These are phyloP conservation scores for Regulus satrapa DNA, from an alignment of 2,113 vertebrate species.

Conservation along the genomic window DNA sequence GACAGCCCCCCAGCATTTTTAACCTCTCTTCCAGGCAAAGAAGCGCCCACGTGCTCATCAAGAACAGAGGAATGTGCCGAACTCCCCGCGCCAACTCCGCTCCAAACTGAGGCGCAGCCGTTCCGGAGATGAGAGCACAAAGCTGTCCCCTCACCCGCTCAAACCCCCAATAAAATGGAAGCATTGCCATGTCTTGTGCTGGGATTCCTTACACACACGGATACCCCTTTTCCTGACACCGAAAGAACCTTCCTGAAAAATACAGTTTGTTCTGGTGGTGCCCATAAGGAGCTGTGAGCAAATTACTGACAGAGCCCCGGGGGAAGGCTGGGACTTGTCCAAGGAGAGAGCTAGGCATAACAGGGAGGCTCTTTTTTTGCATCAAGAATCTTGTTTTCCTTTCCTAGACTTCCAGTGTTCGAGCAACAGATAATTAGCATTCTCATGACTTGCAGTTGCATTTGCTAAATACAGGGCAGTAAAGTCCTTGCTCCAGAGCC, in stretches of 20 bases:
- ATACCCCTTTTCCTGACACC: not conserved
- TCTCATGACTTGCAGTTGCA: not conserved
- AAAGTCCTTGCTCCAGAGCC: not conserved
- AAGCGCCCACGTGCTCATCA: not conserved
- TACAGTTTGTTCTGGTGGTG: not conserved
- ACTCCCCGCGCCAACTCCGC: fast-evolving
- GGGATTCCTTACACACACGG: not conserved
- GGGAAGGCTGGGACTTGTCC: not conserved
- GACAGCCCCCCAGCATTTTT: not conserved
- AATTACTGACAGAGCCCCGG: not conserved
- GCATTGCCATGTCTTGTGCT: not conserved
- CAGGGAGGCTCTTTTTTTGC: not conserved
- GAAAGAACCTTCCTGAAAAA: not conserved
- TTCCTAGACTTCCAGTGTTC: not conserved
- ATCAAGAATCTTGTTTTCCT: not conserved
- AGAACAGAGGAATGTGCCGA: slow-evolving; percentile 28
- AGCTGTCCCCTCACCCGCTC: not conserved
- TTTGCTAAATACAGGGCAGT: not conserved
- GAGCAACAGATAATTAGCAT: not conserved
- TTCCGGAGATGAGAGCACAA: not conserved
- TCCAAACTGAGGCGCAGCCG: fast-evolving
- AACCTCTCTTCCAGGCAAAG: slow-evolving; percentile 28
- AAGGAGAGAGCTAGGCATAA: not conserved
- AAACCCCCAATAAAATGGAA: slow-evolving; percentile 39
- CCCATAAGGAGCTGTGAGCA: not conserved